phyloP scores from a whole-genome alignment of 2,113 vertebrate species.

The Xyrauchen texanus region DNA sequence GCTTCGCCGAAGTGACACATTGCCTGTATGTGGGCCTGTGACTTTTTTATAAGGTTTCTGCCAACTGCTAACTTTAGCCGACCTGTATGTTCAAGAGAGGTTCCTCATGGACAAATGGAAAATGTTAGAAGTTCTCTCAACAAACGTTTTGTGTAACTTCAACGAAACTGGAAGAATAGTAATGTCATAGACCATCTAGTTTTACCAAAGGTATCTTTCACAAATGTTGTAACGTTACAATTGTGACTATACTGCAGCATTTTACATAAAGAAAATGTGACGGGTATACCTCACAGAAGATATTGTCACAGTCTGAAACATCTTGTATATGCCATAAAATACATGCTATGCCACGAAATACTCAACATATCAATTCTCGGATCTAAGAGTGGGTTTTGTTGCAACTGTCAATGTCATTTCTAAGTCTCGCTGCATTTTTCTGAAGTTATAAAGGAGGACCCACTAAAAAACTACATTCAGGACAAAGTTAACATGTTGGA shows the following conservation, averaged over 20 bases:
- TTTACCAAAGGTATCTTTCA: conserved; percentile 19
- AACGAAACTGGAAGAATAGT: conserved; percentile 6
- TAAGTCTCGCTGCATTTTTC: neutral
- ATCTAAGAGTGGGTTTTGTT: neutral
- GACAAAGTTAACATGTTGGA: neutral
- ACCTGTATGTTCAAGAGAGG: conserved; percentile 1
- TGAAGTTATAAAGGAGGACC: neutral
- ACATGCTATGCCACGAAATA: neutral
- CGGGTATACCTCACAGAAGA: conserved; percentile 39
- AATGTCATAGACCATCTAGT: neutral
- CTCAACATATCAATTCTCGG: conserved; percentile 3
- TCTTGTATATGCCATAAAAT: neutral
- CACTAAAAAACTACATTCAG: neutral
- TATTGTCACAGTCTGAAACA: neutral
- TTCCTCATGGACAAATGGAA: neutral
- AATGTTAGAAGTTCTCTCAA: neutral
- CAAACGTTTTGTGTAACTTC: too few species aligned
- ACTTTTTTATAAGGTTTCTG: neutral
- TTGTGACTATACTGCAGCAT: neutral
- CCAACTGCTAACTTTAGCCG: conserved; percentile 3
- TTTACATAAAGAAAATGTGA: neutral
- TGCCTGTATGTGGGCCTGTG: neutral
- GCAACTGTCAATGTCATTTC: neutral
- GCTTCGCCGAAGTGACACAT: neutral
- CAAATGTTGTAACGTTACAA: neutral